These are phyloP conservation scores for Poeciliopsis prolifica DNA, from an alignment of 2,113 vertebrate species.

Conservation along the genomic window DNA sequence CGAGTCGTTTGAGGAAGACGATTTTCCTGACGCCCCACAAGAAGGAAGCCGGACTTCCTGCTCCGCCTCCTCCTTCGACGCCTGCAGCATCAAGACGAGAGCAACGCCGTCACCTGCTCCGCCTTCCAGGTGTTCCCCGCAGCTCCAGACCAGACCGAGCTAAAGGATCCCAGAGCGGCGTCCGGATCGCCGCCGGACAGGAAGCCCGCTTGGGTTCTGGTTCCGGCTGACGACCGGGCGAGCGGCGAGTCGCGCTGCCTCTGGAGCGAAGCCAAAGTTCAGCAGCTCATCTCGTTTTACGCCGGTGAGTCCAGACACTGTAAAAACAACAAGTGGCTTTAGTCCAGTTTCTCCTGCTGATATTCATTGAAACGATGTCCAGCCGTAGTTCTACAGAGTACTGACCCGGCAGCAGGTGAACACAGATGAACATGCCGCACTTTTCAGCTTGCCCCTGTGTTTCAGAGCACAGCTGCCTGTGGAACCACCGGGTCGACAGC, in stretches of 20 bases:
- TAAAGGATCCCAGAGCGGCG: not conserved
- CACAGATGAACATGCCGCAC: too few species aligned
- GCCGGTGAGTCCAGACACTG: conserved; percentile 37
- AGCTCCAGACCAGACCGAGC: conserved; percentile 10
- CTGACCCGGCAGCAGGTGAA: too few species aligned
- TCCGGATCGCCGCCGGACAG: conserved; percentile 18
- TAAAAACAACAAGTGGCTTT: too few species aligned
- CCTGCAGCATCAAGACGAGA: not conserved
- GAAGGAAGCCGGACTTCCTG: conserved; percentile 2
- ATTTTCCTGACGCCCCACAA: conserved; percentile 19
- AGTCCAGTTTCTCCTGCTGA: too few species aligned
- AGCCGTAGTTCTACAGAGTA: too few species aligned
- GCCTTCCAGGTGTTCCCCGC: conserved; percentile 16
- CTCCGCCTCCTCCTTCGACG: conserved; percentile 1
- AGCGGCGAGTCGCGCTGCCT: conserved; percentile 42
- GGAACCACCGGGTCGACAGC: conserved; percentile 60
- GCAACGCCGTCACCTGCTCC: not conserved
- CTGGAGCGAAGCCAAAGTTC: conserved; percentile 66
- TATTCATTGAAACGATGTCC: too few species aligned
- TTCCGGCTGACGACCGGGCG: conserved; percentile 12
- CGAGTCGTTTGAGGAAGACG: conserved; percentile 54
- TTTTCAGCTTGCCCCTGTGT: not conserved
- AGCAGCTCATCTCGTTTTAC: conserved; percentile 67
- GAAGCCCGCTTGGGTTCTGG: not conserved
- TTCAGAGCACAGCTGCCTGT: conserved; percentile 63